Conservation (phyloP, 2,797 vertebrate genomes). For the Selene dorsalis region DNA sequence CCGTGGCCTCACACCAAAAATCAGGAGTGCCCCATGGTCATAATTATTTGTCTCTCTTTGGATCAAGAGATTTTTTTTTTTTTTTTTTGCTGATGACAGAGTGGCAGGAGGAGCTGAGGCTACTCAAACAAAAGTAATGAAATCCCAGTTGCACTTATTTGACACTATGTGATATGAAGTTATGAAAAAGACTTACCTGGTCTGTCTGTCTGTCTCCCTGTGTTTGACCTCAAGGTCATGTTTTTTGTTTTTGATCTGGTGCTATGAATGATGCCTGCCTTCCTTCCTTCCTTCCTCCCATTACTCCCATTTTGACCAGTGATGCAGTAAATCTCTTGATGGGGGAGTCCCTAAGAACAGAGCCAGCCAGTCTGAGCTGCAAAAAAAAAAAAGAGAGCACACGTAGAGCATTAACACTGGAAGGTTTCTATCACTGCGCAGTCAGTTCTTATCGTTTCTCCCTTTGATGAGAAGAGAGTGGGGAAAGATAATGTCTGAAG, state of each 20-base stretch:
- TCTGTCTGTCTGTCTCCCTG: conserved; percentile 39
- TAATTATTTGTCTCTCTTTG: conserved; percentile 52
- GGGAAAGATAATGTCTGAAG: conserved; percentile 74
- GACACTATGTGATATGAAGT: background rate
- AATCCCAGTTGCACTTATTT: conserved; percentile 7
- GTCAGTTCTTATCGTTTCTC: conserved; percentile 76
- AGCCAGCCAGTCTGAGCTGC: conserved; percentile 35
- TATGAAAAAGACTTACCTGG: conserved; percentile 3
- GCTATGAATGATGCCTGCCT: conserved; percentile 30
- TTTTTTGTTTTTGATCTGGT: conserved; percentile 60
- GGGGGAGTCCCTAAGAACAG: conserved; percentile 38
- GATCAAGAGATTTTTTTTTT: conserved; percentile 20
- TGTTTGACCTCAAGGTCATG: conserved; percentile 55
- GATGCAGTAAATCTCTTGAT: conserved; percentile 62
- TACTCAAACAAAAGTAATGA: conserved; percentile 33
- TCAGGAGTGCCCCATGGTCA: conserved; percentile 19
- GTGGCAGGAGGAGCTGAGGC: conserved; percentile 26
- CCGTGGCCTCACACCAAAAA: conserved; percentile 37
- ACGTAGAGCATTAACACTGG: conserved; percentile 24
- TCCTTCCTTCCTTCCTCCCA: background rate
- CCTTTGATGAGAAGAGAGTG: conserved; percentile 79
- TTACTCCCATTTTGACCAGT: conserved; percentile 35
- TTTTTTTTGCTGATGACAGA: conserved; percentile 27
- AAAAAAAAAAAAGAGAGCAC: conserved; percentile 21
- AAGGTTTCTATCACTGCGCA: conserved; percentile 71